These are phyloP conservation scores for Acleris laterana DNA, from an alignment of 2,888 invertebrate genomes.

Conservation along the genomic window DNA sequence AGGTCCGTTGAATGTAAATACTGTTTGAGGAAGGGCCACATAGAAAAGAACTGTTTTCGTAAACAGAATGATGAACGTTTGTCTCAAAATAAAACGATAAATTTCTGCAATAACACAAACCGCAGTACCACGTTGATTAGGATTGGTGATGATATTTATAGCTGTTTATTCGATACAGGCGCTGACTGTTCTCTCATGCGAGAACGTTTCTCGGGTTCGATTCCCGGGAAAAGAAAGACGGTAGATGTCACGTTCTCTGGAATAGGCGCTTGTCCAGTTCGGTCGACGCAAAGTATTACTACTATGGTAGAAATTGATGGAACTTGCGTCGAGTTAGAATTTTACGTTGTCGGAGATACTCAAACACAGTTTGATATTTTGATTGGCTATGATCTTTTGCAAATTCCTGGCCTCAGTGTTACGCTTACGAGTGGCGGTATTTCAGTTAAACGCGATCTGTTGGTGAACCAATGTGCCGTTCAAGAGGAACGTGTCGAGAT, in stretches of 20 bases:
- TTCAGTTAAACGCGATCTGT: background rate
- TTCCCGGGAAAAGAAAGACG: slow-evolving; percentile 5
- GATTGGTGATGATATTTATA: slow-evolving; percentile 4
- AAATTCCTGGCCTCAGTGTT: slow-evolving; percentile 14
- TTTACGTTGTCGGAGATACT: slow-evolving; percentile 6
- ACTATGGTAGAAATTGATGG: slow-evolving; percentile 9
- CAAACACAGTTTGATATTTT: slow-evolving; percentile 15
- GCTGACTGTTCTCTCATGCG: background rate
- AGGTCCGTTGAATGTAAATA: background rate
- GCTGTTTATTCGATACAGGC: slow-evolving; percentile 1
- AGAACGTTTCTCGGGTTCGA: background rate
- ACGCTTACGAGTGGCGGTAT: background rate
- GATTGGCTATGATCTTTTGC: slow-evolving; percentile 12
- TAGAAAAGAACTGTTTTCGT: slow-evolving; percentile 24
- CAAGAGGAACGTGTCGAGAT: background rate
- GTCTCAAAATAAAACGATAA: background rate
- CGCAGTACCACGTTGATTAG: background rate
- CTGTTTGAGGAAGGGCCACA: slow-evolving; percentile 22
- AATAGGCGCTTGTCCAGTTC: slow-evolving; percentile 2
- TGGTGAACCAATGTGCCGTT: no score
- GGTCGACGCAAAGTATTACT: slow-evolving; percentile 5
- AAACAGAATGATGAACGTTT: background rate
- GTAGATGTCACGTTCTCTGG: slow-evolving; percentile 2
- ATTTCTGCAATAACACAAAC: background rate
- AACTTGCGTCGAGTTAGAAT: slow-evolving; percentile 5